Percentiles rank a stretch among this genome's conserved stretches.
These are phyloP conservation scores for Rhingia campestris DNA, from an alignment of 2,888 invertebrate genomes.

Conservation along the genomic window DNA sequence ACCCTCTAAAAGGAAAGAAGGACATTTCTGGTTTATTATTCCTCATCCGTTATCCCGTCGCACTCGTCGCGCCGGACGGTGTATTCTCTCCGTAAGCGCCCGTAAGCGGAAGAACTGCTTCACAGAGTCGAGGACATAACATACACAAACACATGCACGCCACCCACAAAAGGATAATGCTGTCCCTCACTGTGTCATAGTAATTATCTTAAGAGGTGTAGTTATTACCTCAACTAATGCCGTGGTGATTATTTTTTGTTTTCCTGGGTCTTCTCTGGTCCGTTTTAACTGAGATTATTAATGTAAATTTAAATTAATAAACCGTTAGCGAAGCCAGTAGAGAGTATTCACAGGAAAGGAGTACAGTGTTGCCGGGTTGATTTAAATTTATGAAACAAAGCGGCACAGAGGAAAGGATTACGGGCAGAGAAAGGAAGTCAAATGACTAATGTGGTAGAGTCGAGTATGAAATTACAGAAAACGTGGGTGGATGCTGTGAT, in stretches of 20 bases:
- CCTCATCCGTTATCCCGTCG: conserved; percentile 5
- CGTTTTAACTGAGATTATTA: conserved; percentile 66
- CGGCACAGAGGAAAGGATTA: conserved; percentile 55
- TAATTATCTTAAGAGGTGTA: conserved; percentile 72
- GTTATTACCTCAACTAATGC: conserved; percentile 68
- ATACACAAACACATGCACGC: conserved; percentile 8
- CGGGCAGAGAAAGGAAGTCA: conserved; percentile 39
- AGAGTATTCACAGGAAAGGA: neutral
- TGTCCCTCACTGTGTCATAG: conserved; percentile 43
- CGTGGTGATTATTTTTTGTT: conserved; percentile 63
- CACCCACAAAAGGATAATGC: conserved; percentile 39
- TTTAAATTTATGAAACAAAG: conserved; percentile 45
- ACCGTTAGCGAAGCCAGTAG: conserved; percentile 44
- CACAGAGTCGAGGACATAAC: conserved; percentile 28
- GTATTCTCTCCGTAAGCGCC: conserved; percentile 22
- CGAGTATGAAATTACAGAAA: conserved; percentile 9
- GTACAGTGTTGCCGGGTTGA: conserved; percentile 11
- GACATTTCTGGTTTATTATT: conserved; percentile 61
- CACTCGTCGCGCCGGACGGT: neutral
- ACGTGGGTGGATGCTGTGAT: conserved; percentile 7
- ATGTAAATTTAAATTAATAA: conserved; percentile 73
- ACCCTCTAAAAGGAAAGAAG: conserved; percentile 44
- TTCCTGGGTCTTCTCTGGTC: conserved; percentile 34
- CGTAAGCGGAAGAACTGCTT: conserved; percentile 31
- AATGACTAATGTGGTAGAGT: conserved; percentile 49